Evolutionary conservation across 2,113 vertebrate species (phyloP).

Genomic region (Genyomyrus donnyi): DNA sequence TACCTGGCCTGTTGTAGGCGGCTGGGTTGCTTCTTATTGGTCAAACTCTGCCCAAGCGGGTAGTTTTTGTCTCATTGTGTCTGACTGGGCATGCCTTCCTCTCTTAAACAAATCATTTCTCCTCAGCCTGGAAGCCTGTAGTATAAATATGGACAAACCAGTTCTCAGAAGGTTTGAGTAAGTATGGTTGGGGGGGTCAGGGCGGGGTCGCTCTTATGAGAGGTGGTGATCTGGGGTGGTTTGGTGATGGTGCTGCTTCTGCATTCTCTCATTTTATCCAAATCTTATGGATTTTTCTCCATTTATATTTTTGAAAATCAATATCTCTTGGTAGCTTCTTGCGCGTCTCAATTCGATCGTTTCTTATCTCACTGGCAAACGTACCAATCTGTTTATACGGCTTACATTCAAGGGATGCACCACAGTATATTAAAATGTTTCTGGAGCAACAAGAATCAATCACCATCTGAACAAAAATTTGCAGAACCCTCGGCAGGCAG

Average conservation of each 20-base stretch:
- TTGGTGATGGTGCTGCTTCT: constrained; percentile 15
- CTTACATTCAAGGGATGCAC: not conserved
- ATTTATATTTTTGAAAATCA: not conserved
- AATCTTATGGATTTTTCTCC: not conserved
- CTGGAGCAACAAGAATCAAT: not conserved
- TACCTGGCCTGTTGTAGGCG: not conserved
- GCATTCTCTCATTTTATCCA: not conserved
- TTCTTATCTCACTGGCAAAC: not conserved
- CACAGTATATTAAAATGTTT: not conserved
- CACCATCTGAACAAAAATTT: not conserved
- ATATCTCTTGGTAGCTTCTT: not conserved
- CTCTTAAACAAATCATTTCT: constrained; percentile 45
- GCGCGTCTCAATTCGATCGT: not conserved
- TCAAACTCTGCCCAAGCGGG: not conserved
- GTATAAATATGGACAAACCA: constrained; percentile 69
- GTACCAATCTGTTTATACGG: not conserved
- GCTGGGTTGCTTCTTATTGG: not conserved
- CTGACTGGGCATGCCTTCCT: not conserved
- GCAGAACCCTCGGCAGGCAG: not conserved
- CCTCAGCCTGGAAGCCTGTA: constrained; percentile 65
- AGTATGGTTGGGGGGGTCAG: constrained; percentile 59
- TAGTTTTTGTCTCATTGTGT: not conserved
- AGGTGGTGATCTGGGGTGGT: constrained; percentile 31
- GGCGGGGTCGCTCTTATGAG: constrained; percentile 39
- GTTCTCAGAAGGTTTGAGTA: constrained; percentile 82